Conservation (phyloP, 2,113 vertebrate species). For the Panurus biarmicus region DNA sequence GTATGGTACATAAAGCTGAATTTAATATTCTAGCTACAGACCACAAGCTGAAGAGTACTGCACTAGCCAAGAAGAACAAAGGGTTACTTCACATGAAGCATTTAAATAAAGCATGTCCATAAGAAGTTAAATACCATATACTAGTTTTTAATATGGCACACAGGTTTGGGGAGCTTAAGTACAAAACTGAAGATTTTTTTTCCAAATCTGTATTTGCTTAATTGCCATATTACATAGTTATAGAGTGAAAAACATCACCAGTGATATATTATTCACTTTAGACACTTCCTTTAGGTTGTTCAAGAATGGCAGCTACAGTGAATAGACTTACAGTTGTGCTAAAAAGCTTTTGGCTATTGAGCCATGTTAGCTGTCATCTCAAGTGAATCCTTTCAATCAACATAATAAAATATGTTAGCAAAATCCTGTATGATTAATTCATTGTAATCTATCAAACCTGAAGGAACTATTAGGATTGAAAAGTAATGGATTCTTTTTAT, state of each 20-base stretch:
- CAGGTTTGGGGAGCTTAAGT: background rate
- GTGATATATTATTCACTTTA: background rate
- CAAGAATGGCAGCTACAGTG: conserved; percentile 15
- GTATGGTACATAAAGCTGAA: background rate
- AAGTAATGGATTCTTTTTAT: conserved; percentile 29
- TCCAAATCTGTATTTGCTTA: background rate
- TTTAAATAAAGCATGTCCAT: background rate
- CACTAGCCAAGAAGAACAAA: background rate
- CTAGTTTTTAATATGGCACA: background rate
- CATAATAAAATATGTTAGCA: conserved; percentile 53
- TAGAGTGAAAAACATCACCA: background rate
- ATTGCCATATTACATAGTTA: background rate
- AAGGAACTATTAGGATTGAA: background rate
- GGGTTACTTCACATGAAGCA: background rate
- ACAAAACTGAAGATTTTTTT: background rate
- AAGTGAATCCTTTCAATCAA: conserved; percentile 23
- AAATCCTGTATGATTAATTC: conserved; percentile 42
- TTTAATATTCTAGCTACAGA: background rate
- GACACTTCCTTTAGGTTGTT: background rate
- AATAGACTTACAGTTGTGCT: background rate
- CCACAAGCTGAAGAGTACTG: background rate
- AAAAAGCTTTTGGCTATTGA: conserved; percentile 30
- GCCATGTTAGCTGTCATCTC: conserved; percentile 39
- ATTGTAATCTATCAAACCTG: conserved; percentile 51
- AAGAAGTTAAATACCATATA: background rate